These are phyloP conservation scores for Tetragonula carbonaria DNA, from an alignment of 2,888 invertebrate genomes.

Conservation along the genomic window DNA sequence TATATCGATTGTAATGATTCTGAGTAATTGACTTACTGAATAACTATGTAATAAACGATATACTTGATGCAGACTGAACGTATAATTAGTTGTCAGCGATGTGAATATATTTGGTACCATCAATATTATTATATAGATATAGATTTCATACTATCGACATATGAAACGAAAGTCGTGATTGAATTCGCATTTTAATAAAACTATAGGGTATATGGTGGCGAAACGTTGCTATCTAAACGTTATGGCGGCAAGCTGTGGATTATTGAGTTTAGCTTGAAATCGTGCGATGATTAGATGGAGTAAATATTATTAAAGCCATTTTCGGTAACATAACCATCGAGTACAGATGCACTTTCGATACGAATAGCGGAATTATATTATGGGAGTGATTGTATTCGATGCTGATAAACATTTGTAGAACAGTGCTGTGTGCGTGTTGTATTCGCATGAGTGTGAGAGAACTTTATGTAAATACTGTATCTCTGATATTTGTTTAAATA, in stretches of 20 bases:
- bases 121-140: constrained; percentile 2
- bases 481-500: constrained; percentile 82
- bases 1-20: constrained; percentile 1
- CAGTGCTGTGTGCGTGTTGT: constrained; percentile 72
- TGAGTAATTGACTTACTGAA: constrained; percentile 44
- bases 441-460: constrained; percentile 77
- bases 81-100: constrained; percentile 42
- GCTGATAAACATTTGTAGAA: constrained; percentile 53
- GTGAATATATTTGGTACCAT: constrained; percentile 30
- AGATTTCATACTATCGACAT: constrained; percentile 26
- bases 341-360: constrained; percentile 41
- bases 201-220: constrained; percentile 35
- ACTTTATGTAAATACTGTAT: constrained; percentile 82
- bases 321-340: constrained; percentile 45
- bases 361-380: constrained; percentile 36
- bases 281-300: constrained; percentile 47
- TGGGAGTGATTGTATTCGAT: constrained; percentile 49
- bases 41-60: constrained; percentile 24
- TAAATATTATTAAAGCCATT: constrained; percentile 43
- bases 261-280: constrained; percentile 51
- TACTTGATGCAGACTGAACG: constrained; percentile 63
- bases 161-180: constrained; percentile 22
- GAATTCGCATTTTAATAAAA: constrained; percentile 43
- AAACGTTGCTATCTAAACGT: constrained; percentile 39
- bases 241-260: constrained; percentile 51